Percentiles rank a stretch among this genome's conserved stretches.
Conservation (phyloP, 2,888 invertebrate species). For the Agapostemon virescens region DNA sequence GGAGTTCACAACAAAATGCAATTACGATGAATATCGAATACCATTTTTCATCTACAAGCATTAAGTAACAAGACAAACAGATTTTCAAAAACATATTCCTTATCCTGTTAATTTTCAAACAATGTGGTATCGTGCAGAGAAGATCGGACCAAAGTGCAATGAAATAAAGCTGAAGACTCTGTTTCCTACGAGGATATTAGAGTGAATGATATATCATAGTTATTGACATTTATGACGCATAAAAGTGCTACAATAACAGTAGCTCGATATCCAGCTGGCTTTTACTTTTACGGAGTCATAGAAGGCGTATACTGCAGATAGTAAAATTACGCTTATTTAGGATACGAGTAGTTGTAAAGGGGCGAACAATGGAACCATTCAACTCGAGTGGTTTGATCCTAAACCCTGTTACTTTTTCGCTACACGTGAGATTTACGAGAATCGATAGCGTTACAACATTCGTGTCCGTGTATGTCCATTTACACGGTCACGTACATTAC, state of each 20-base stretch:
- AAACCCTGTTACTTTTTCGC: background rate
- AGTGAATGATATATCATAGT: background rate
- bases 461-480: background rate
- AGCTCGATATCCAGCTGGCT: background rate
- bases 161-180: background rate
- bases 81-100: background rate
- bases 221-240: slow-evolving; percentile 11
- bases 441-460: slow-evolving; percentile 2
- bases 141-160: background rate
- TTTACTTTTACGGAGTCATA: slow-evolving; percentile 2
- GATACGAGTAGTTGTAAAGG: slow-evolving; percentile 15
- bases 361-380: background rate
- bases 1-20: too few relatives aligned
- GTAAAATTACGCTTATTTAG: slow-evolving; percentile 6
- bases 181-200: background rate
- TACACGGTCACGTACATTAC: background rate
- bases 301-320: background rate
- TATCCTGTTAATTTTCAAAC: background rate
- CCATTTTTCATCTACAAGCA: background rate
- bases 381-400: slow-evolving; percentile 8
- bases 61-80: background rate
- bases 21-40: background rate
- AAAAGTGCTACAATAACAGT: background rate
- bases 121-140: background rate
- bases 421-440: slow-evolving; percentile 3